Conservation (phyloP, 2,797 vertebrate genomes). For the Ciconia nigra region DNA sequence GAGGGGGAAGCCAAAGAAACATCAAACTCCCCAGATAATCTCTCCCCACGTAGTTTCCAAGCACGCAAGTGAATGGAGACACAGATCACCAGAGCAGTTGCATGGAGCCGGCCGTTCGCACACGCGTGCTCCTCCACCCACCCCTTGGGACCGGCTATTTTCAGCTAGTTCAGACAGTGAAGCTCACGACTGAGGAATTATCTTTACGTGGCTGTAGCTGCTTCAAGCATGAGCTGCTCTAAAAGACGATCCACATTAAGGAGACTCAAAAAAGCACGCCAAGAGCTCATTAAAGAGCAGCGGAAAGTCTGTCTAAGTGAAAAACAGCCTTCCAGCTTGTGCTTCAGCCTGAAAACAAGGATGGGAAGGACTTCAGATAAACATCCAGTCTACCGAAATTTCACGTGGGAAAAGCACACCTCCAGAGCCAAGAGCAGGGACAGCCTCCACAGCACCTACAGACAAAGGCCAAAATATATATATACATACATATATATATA, state of each 20-base stretch:
- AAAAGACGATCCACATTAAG: neutral
- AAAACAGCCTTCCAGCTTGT: neutral
- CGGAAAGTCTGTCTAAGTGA: neutral
- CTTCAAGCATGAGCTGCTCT: neutral
- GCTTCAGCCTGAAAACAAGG: neutral
- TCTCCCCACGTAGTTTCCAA: rapidly evolving
- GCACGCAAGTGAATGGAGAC: neutral
- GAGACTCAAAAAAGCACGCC: neutral
- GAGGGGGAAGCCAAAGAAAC: neutral
- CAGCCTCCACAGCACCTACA: neutral
- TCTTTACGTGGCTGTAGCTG: neutral
- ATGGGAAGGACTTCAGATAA: neutral
- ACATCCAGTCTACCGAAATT: neutral
- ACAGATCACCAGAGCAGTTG: neutral
- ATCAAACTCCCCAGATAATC: neutral
- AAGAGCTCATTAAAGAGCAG: constrained; percentile 7
- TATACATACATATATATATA: rapidly evolving
- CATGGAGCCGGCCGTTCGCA: rapidly evolving
- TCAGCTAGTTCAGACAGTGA: neutral
- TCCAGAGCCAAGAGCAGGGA: neutral
- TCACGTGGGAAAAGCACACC: neutral
- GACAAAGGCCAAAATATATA: neutral
- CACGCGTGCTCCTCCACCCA: neutral
- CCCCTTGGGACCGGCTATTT: neutral
- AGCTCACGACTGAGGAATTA: neutral